phyloP scores from a whole-genome alignment of 2,113 vertebrate genomes.

The Scartelaos histophorus region DNA sequence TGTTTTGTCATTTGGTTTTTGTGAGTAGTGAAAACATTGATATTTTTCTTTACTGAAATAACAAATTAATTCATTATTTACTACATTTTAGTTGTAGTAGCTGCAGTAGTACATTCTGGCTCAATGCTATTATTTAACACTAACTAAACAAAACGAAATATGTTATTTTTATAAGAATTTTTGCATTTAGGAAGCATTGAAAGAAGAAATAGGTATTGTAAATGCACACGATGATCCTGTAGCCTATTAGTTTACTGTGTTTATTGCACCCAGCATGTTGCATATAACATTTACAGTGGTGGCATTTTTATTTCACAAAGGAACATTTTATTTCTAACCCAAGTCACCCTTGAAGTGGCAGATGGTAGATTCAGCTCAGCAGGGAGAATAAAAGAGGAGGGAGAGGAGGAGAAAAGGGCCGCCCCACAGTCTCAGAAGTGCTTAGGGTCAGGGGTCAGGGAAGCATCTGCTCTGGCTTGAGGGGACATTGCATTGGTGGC shows the following conservation, averaged over 20 bases:
- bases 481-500: constrained; percentile 66
- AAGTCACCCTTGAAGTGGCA: constrained; percentile 72
- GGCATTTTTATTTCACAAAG: constrained; percentile 61
- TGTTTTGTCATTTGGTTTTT: constrained; percentile 6
- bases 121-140: too few species aligned
- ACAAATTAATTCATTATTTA: too few species aligned
- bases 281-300: constrained; percentile 54
- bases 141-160: constrained; percentile 23
- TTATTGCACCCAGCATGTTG: neutral
- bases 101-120: too few species aligned
- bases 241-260: constrained; percentile 14
- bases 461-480: constrained; percentile 79
- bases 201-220: neutral
- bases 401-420: constrained; percentile 67
- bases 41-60: neutral
- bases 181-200: too few species aligned
- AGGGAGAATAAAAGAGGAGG: constrained; percentile 42
- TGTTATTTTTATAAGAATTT: too few species aligned
- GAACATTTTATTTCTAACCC: constrained; percentile 57
- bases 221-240: constrained; percentile 10
- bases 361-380: constrained; percentile 74
- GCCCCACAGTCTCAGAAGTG: constrained; percentile 78
- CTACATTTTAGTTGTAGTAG: too few species aligned
- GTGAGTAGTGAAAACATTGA: neutral
- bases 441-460: constrained; percentile 71